Evolutionary conservation across 1,140 invertebrate species (phyloP).

Genomic region (Drosophila nebulosa): DNA sequence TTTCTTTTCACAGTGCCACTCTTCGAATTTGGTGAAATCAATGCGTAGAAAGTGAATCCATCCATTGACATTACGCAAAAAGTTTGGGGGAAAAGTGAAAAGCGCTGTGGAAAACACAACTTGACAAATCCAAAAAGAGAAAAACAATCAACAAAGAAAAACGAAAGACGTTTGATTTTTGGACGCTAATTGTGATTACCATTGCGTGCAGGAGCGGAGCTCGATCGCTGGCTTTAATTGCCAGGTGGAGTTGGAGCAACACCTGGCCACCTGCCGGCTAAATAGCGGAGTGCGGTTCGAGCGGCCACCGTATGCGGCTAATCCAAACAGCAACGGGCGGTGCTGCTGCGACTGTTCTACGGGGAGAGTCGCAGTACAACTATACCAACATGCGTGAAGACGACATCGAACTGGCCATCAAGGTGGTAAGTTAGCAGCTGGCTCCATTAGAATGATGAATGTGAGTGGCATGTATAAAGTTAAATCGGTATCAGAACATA

Average conservation of each 20-base stretch:
- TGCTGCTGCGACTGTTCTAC: conserved; percentile 64
- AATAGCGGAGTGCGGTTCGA: conserved; percentile 37
- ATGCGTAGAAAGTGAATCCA: conserved; percentile 75
- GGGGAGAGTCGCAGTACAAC: conserved; percentile 61
- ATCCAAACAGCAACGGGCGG: conserved; percentile 72
- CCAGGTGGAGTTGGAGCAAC: conserved; percentile 7
- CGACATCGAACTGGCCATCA: conserved; percentile 95
- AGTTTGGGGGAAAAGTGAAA: conserved; percentile 57
- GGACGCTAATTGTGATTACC: conserved; percentile 1
- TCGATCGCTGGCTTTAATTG: conserved; percentile 3
- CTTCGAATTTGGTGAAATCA: conserved; percentile 71
- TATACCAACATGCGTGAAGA: conserved; percentile 90
- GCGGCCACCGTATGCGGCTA: conserved; percentile 62
- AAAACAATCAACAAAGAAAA: conserved; percentile 18
- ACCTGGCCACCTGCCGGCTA: conserved; percentile 36
- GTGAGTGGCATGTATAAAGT: not conserved
- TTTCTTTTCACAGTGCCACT: conserved; percentile 60
- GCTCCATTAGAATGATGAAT: conserved; percentile 31
- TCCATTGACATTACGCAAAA: conserved; percentile 47
- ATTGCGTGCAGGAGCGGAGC: conserved; percentile 20
- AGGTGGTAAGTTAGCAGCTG: conserved; percentile 83
- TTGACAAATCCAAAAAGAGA: conserved; percentile 22
- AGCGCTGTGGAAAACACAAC: conserved; percentile 25
- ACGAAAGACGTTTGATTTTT: conserved; percentile 1
- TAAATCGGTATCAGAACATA: not conserved